Conservation (phyloP, 2,113 vertebrate genomes). For the pig (Sus scrofa) region T2T-Sscrofa CM000824.6:111581501-111582000, state of each 20-base stretch:
- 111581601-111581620: no score
- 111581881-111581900: not conserved
- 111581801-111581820: not conserved
- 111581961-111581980: not conserved
- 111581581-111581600: no score
- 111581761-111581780: not conserved
- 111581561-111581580: no score
- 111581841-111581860: not conserved
- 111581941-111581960: not conserved
- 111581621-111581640: no score
- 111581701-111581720: not conserved
- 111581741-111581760: not conserved
- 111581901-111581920: not conserved
- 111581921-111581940: not conserved
- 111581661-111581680: no score
- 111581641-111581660: no score
- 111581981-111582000: not conserved
- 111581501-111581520: no score
- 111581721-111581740: not conserved
- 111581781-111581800: not conserved
- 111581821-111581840: not conserved
- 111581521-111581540: no score
- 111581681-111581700: not conserved
- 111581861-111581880: not conserved
- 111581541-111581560: no score